Base-by-base conservation (phyloP, 1,140 invertebrate genomes). In the Panagrolaimus sp. region DNA sequence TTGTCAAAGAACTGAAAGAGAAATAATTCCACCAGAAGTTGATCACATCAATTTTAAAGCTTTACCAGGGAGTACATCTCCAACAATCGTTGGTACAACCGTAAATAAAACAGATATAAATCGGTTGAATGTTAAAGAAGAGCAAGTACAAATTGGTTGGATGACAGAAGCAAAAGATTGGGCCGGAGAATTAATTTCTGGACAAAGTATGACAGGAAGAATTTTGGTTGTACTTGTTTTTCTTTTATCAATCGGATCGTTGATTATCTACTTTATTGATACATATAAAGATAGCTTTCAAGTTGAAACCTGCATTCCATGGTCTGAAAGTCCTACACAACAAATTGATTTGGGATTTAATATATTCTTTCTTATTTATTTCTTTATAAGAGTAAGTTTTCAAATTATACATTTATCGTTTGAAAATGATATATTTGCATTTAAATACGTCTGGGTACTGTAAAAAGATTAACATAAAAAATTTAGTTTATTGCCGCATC, bases 311-410 rank as follows among this genome's bases (percentile, higher is more conserved):
- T 98, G 95, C 88, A 91, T 94, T 88, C 91, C 91, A 86, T 99
- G 96, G 95, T 94, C 92, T 88, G 89, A 92, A 87, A 97, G 96
- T 89, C 92, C 93, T 86, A 97, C 95, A 87, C 96, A 98, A 89
- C 96, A 98, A 89, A 96, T 99, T 89, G 96, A 99, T 89, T 90
- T 98, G 89, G 95, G 94, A 88, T 97, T 98, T 90, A 99, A 99
- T 90, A 96, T 98, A 90, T 98, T 99, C 93, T 99, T 99, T 92
- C 96, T 98, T 92, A 93, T 98, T 88, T 98, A 98, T 90, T 99
- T 98, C 93, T 98, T 98, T 91, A 98, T 99, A 91, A 90, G 96
- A 90, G 95, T 98, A 90, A 94, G 93, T 94, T 73, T 66, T 38
- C 32, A 15, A 44, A 43, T 69, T 28, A 8, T 72, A 5, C 73